Evolutionary conservation across 2,113 vertebrate species (phyloP).

Genomic region (Aythya baeri): DNA sequence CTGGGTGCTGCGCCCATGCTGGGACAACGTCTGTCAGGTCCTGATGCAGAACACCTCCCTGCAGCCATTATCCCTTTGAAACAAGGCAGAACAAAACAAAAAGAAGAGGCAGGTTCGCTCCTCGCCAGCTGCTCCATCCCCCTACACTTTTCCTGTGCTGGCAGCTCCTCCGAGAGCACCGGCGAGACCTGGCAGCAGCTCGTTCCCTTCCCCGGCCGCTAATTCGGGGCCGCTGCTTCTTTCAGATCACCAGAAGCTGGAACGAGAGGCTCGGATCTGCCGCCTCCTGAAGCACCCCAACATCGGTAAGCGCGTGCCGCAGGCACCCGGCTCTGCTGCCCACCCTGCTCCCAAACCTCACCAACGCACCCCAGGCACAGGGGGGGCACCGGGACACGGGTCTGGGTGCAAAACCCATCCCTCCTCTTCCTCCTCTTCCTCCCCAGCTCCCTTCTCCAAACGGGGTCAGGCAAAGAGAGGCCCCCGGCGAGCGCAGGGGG

Average conservation of each 20-base stretch:
- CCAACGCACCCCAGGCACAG: accelerated
- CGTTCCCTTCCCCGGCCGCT: neutral
- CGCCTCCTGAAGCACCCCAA: constrained; percentile 94
- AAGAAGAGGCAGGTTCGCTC: neutral
- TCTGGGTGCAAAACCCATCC: accelerated
- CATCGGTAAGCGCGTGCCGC: constrained; percentile 81
- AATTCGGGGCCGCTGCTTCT: neutral
- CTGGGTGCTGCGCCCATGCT: neutral
- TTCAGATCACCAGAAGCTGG: constrained; percentile 96
- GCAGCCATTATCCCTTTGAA: accelerated
- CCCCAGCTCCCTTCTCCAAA: neutral
- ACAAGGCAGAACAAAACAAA: neutral
- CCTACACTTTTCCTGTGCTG: neutral
- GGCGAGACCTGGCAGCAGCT: neutral
- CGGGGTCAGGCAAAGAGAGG: neutral
- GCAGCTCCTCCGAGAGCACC: neutral
- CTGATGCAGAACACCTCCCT: neutral
- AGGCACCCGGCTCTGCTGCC: neutral
- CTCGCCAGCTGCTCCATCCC: neutral
- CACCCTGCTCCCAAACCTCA: neutral
- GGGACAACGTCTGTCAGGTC: too few species aligned
- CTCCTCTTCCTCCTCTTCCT: constrained; percentile 39
- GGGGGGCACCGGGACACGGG: neutral
- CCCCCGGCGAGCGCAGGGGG: accelerated
- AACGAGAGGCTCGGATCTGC: constrained; percentile 94